These are phyloP conservation scores for Telmatherina bonti DNA, from an alignment of 2,797 vertebrate species.

Conservation along the genomic window DNA sequence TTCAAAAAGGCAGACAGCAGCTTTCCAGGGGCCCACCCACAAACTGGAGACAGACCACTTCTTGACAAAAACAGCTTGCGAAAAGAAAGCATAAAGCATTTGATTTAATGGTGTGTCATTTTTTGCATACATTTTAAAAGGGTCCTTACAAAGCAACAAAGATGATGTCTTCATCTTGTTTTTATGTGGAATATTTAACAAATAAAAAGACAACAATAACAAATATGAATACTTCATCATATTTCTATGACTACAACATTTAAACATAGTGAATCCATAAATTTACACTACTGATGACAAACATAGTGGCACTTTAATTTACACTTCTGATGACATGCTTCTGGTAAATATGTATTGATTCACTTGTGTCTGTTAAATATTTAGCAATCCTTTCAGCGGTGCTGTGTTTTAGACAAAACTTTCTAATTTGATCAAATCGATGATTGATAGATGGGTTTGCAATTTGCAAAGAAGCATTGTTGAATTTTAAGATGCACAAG, in stretches of 20 bases:
- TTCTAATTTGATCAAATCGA: not conserved
- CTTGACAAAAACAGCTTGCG: too few species aligned
- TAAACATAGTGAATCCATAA: too few species aligned
- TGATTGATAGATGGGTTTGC: not conserved
- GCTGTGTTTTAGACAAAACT: not conserved
- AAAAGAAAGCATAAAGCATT: not conserved
- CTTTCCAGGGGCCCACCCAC: constrained; percentile 16
- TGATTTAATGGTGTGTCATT: not conserved
- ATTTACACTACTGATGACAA: too few species aligned
- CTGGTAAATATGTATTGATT: too few species aligned
- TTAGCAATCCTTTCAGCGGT: not conserved
- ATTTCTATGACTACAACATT: too few species aligned
- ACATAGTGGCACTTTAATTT: too few species aligned
- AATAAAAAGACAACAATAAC: not conserved
- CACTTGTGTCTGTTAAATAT: too few species aligned
- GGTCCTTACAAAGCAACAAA: not conserved
- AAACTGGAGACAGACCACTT: constrained; percentile 8
- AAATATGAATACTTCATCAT: too few species aligned
- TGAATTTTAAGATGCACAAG: not conserved
- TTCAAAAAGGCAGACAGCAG: constrained; percentile 13
- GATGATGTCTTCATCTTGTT: not conserved
- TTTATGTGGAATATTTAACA: not conserved
- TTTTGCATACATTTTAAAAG: not conserved
- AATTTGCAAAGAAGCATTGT: not conserved
- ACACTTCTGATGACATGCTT: too few species aligned